Base-by-base conservation (phyloP, 2,888 invertebrate species). In the Andrena bucephala region DNA sequence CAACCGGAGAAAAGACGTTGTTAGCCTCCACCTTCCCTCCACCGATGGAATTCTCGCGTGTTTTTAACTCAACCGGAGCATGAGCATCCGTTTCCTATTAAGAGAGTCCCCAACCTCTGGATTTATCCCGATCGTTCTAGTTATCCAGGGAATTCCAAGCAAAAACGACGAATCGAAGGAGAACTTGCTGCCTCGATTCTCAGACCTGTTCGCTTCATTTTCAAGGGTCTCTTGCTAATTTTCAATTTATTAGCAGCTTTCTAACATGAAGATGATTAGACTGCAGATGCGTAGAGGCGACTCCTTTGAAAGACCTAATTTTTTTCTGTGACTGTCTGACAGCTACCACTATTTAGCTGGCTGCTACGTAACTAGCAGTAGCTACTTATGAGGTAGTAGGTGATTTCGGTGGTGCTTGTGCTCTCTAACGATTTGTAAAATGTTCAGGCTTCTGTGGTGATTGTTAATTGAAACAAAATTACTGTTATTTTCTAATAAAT, bases 301-400 rank as follows among this genome's bases (percentile, higher is more conserved):
- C 4, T 42, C 42, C 42, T 42, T 42, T 13, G 3, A 42, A 42
- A 42, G 42, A 0, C 42, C 42, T 13, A 13, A 3, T 42, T 33
- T 31, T 33, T 42, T 42, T 42, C 42, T 36, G 42, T 13, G 2
- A 36, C 10, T 8, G 33, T 33, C 33, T 36, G 36, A 10, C 36
- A 10, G 36, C 10, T 10, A n/a, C n/a, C n/a, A n/a, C n/a, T n/a
- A n/a, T n/a, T n/a, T n/a, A n/a, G n/a, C 66, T 77, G 66, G 72
- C 77, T 80, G 79, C 86, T 86, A 77, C 59, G 78, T 81, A 78
- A 82, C 82, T 80, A 84, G 82, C 88, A 87, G 71, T 70, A 72
- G 65, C 77, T 83, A 77, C 74, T 86, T 85, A 42, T 3, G 3
- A 13, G 36, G 36, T 36, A 36, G 36, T 36, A 36, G 13, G 13